Base-by-base conservation (phyloP, 2,888 invertebrate species). In the Idaea aversata region DNA sequence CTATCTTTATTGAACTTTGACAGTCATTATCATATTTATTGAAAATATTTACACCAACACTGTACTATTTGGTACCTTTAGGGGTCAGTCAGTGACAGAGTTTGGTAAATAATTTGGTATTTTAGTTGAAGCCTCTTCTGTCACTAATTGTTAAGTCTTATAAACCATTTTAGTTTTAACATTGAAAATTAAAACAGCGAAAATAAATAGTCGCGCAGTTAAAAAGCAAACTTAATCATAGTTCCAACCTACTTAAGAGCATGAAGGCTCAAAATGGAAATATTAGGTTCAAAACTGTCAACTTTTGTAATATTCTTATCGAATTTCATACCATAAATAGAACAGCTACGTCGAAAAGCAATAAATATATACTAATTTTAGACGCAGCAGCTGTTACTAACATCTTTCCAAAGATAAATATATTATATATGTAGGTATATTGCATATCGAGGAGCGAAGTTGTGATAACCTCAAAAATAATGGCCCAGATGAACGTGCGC, bases 1-100 rank as follows among this genome's bases (percentile, higher is more conserved):
- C 70, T 88, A 87, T 87, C 85, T 13, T 15, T 65, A 61, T 36
- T 82, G 89, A 88, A 87, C 90, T 90, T 86, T 88, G 88, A 81
- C 88, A 75, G 75, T 63, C 68, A 67, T 71, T 88, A 90, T 88
- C 88, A 59, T 63, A 65, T 75, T 69, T 78, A 83, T 86, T 80
- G 85, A 88, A 88, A 88, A 88, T 86, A 89, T 88, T 88, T 83
- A 81, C 81, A 79, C 75, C 76, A 70, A 73, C 72, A 69, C 67
- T 59, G 72, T 75, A 76, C 71, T 67, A 65, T 72, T 65, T 68
- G 70, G 71, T 77, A 77, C 69, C 25, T 58, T 67, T 74, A 76
- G 69, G 70, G 75, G 72, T 71, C 73, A 74, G 75, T 78, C 79
- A 82, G 72, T 71, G 63, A 61, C 72, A 16, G 71, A 81, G 83